A percentile compares a stretch with the other conserved stretches of the same genome.
phyloP scores from a whole-genome alignment of 2,888 invertebrate species.

The Thereva unica region DNA sequence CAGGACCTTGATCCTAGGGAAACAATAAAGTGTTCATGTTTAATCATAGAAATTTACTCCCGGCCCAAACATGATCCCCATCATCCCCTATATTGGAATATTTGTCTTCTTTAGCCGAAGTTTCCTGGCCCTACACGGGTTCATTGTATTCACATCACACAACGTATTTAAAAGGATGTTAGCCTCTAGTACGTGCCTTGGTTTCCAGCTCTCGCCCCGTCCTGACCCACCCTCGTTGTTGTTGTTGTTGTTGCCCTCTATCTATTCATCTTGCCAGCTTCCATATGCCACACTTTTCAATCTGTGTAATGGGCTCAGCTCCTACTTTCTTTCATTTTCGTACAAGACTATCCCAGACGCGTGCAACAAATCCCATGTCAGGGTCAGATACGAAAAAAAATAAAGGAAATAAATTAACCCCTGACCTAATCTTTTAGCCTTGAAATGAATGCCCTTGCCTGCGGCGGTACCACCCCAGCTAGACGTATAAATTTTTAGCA shows the following conservation, averaged over 20 bases:
- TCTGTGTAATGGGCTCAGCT: conserved; percentile 15
- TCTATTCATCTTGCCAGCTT: conserved; percentile 29
- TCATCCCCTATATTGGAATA: background rate
- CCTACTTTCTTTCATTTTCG: background rate
- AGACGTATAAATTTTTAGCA: background rate
- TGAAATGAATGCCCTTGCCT: background rate
- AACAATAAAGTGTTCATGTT: no score
- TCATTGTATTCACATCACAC: conserved; percentile 27
- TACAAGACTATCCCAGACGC: background rate
- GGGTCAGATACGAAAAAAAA: conserved; percentile 11
- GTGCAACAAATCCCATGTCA: conserved; percentile 24
- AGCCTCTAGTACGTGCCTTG: conserved; percentile 24
- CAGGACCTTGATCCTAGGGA: no score
- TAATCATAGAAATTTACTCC: no score
- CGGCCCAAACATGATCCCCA: no score
- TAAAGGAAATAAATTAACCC: conserved; percentile 27
- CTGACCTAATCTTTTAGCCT: conserved; percentile 7
- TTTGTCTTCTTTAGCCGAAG: background rate
- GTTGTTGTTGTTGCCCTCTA: background rate
- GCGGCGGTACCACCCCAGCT: no score
- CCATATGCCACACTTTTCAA: conserved; percentile 29
- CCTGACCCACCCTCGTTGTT: background rate
- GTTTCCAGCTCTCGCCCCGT: conserved; percentile 12
- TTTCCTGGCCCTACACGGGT: background rate
- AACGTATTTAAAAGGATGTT: conserved; percentile 23